Evolutionary conservation across 2,888 invertebrate genomes (phyloP).

Genomic region (Trachelus troglodyta): DNA sequence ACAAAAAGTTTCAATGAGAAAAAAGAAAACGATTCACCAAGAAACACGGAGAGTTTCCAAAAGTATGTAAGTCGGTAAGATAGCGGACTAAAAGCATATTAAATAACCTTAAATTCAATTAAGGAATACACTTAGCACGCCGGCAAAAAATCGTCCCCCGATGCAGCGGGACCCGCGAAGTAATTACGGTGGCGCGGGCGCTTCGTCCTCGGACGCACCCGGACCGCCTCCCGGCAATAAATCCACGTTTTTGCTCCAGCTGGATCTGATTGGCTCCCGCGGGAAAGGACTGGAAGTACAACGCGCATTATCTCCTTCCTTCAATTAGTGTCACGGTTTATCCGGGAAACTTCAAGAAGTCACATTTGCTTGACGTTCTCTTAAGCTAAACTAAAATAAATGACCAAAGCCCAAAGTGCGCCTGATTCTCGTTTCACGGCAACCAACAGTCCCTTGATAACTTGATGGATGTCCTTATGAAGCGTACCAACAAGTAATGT

Average conservation of each 20-base stretch:
- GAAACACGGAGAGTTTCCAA: constrained; percentile 32
- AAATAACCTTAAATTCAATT: constrained; percentile 64
- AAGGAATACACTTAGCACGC: constrained; percentile 53
- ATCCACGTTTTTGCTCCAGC: constrained; percentile 53
- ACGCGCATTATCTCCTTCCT: constrained; percentile 42
- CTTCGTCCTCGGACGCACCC: constrained; percentile 6
- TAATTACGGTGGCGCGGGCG: constrained; percentile 52
- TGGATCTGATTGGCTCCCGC: constrained; percentile 52
- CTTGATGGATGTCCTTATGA: neutral
- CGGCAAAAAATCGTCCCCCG: constrained; percentile 49
- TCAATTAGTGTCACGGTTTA: constrained; percentile 50
- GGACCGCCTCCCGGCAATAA: constrained; percentile 56
- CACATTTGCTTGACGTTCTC: neutral
- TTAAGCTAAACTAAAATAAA: neutral
- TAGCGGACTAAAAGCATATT: constrained; percentile 54
- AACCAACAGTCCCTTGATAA: neutral
- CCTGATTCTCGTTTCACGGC: neutral
- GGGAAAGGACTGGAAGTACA: constrained; percentile 32
- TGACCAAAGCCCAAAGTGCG: neutral
- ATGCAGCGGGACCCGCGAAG: constrained; percentile 49
- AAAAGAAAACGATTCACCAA: neutral
- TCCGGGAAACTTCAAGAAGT: constrained; percentile 32
- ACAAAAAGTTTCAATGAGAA: neutral
- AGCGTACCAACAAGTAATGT: neutral
- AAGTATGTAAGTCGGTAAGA: constrained; percentile 33